phyloP scores from a whole-genome alignment of 2,113 vertebrate genomes.

The Poecile atricapillus region DNA sequence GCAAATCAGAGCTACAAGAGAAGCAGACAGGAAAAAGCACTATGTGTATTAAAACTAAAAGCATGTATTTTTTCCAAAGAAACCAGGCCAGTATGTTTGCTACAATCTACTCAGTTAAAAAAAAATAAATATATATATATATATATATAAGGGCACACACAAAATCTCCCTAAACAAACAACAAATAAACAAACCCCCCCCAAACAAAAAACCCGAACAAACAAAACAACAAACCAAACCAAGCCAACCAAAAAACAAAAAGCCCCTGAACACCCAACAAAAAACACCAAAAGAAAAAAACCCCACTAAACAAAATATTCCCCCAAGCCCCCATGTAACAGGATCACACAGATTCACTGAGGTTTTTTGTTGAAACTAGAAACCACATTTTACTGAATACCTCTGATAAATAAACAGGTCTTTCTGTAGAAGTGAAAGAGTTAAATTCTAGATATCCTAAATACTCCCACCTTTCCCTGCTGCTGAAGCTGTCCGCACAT shows the following conservation, averaged over 20 bases:
- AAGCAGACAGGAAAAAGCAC: neutral
- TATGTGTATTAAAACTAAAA: neutral
- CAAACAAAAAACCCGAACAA: neutral
- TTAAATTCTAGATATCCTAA: constrained; percentile 39
- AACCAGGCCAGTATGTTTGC: neutral
- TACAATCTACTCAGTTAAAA: neutral
- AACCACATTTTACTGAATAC: neutral
- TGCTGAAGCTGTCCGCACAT: constrained; percentile 53
- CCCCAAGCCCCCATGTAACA: neutral
- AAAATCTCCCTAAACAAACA: neutral
- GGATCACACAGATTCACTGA: neutral
- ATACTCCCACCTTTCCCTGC: constrained; percentile 29
- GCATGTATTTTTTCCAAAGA: neutral
- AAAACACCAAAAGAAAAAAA: neutral
- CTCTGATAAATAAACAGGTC: neutral
- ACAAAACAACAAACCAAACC: neutral
- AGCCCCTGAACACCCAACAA: neutral
- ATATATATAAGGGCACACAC: neutral
- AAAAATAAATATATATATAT: no score
- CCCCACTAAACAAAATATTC: neutral
- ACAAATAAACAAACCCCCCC: neutral
- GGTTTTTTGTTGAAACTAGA: neutral
- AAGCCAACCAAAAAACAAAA: neutral
- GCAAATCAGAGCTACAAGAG: neutral
- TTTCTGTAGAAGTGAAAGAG: neutral